These are phyloP conservation scores for Charadrius vociferus DNA, from an alignment of 2,113 vertebrate species.

Conservation along the genomic window DNA sequence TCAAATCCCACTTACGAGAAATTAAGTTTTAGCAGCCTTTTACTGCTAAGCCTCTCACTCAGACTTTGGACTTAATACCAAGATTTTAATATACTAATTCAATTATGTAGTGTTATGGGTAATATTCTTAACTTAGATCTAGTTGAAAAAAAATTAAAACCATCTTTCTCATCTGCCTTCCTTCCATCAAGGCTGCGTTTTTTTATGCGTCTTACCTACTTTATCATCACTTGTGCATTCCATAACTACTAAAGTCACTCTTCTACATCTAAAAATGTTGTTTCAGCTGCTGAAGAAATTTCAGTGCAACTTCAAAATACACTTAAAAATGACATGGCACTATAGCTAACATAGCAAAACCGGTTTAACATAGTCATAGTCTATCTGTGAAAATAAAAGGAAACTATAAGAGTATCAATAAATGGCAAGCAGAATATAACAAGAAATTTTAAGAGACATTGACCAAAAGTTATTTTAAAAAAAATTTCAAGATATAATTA, in stretches of 20 bases:
- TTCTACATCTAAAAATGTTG: background rate
- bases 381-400: background rate
- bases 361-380: background rate
- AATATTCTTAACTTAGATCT: conserved; percentile 27
- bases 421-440: background rate
- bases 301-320: background rate
- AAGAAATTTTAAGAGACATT: background rate
- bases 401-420: background rate
- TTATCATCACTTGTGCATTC: background rate
- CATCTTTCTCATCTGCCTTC: background rate
- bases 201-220: background rate
- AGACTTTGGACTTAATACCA: conserved; percentile 26
- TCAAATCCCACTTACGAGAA: background rate
- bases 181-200: background rate
- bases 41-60: conserved; percentile 1
- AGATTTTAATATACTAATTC: conserved; percentile 41
- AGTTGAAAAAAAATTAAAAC: background rate
- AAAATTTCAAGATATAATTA: background rate
- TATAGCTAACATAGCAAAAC: background rate
- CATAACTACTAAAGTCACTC: background rate
- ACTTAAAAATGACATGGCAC: background rate
- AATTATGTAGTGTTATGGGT: background rate
- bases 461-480: background rate
- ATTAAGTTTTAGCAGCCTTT: conserved; percentile 21
- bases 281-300: background rate